Evolutionary conservation across 2,888 invertebrate genomes (phyloP), one percentile per base, ranked within the genome.

Genomic region (Cephus nigrinus): DNA sequence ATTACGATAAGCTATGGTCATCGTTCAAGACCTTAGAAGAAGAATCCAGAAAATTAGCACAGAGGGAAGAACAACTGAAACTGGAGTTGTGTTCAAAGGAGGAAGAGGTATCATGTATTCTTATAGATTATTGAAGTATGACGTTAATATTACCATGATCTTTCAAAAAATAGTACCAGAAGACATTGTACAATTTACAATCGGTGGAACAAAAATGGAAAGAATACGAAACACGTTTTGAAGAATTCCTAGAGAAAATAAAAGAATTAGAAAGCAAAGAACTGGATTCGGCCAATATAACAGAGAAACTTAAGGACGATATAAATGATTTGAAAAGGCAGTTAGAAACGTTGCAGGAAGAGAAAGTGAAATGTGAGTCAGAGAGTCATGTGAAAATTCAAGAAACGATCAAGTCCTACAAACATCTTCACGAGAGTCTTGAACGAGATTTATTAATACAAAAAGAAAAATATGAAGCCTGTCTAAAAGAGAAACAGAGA

Each of bases 391-490:
- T n/a, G 55, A 55, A 68, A 35, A 31, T 74, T 76, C 31, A 55
- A 68, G 30, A 30, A 15, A 74, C 73, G 15, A 34, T 74, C 11
- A 32, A 33, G 31, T 32, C 34, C 30, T n/a, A 32, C 68, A 30
- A 76, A 76, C 79, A 76, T 55, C 75, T 81, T 68, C 76, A 80
- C 23, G 36, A 36, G 74, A 79, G 76, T 40, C 55, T 79, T 36
- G 76, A 79, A 15, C 55, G 55, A 15, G 40, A 69, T n/a, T 31
- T 80, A 12, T 76, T 73, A 68, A 23, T 69, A 73, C 80, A 82
- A 30, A 40, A 73, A 3, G 77, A 81, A 72, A 82, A 79, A 31
- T 80, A 82, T 69, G 80, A 82, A 12, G 36, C 74, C 35, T 74
- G 79, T 36, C 32, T 80, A 3, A 75, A 69, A 11, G 79, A 82